Percentiles rank a stretch among this genome's conserved stretches.
phyloP scores from a whole-genome alignment of 2,113 vertebrate genomes.

The Scartelaos histophorus region DNA sequence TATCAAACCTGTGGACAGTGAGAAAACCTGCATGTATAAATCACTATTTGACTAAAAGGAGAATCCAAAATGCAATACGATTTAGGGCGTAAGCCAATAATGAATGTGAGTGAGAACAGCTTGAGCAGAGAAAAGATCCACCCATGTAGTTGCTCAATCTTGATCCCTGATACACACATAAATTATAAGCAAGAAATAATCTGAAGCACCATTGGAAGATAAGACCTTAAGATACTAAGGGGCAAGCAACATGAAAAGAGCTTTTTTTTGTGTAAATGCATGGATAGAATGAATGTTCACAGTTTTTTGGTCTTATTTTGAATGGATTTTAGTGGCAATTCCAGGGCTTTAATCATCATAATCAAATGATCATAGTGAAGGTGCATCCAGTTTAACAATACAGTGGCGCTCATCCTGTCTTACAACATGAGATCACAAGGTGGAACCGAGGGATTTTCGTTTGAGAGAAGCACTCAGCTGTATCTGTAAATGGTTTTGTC shows the following conservation, averaged over 20 bases:
- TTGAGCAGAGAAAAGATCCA: not conserved
- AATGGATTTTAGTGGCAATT: no score
- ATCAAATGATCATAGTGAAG: no score
- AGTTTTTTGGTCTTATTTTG: no score
- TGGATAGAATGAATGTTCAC: no score
- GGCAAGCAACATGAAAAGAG: not conserved
- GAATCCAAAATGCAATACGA: not conserved
- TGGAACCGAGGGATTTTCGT: no score
- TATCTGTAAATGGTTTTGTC: no score
- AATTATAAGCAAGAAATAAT: not conserved
- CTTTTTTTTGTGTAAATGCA: no score
- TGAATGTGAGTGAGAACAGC: not conserved
- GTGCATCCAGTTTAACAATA: no score
- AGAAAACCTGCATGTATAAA: not conserved
- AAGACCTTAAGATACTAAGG: not conserved
- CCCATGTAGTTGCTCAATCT: not conserved
- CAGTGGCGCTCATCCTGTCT: no score
- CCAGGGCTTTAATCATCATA: no score
- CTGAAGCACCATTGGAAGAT: not conserved
- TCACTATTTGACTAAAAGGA: not conserved
- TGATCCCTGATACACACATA: not conserved
- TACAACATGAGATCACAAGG: no score
- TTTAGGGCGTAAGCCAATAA: not conserved
- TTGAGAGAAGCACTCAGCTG: no score
- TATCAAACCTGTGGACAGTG: conserved; percentile 8